These are phyloP conservation scores for Pygoscelis antarcticus DNA, from an alignment of 2,113 vertebrate species.

Conservation along the genomic window DNA sequence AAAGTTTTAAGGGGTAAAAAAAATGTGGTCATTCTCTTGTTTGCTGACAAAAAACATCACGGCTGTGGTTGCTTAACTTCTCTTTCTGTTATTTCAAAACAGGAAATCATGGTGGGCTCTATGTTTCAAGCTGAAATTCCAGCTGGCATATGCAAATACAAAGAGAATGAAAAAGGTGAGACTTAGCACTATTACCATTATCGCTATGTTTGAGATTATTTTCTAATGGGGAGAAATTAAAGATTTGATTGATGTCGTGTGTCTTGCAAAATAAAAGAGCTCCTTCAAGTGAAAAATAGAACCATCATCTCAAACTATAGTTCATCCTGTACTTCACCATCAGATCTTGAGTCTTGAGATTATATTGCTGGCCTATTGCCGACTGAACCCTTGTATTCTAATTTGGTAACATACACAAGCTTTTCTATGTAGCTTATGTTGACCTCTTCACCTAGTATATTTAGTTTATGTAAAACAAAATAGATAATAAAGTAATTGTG, in stretches of 20 bases:
- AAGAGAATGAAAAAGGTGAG: slow-evolving; percentile 94
- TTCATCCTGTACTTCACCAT: background rate
- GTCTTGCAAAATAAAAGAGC: background rate
- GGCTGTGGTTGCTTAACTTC: background rate
- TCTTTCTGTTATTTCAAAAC: slow-evolving; percentile 25
- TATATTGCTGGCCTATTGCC: background rate
- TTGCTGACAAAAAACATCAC: background rate
- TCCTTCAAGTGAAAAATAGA: background rate
- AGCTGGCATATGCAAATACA: slow-evolving; percentile 88
- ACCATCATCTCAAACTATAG: background rate
- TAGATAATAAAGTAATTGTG: background rate
- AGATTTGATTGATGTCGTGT: background rate
- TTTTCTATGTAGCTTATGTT: background rate
- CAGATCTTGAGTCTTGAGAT: background rate
- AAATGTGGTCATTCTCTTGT: background rate
- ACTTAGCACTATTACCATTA: background rate
- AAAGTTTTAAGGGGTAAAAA: background rate
- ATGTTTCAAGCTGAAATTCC: slow-evolving; percentile 99
- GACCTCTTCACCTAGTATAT: background rate
- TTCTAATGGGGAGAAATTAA: background rate
- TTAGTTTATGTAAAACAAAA: background rate
- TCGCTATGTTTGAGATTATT: background rate
- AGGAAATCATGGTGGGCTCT: slow-evolving; percentile 99
- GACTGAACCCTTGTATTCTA: background rate
- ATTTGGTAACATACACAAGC: background rate